phyloP scores from a whole-genome alignment of 2,888 invertebrate genomes.

The Lepidonotus clava region DNA sequence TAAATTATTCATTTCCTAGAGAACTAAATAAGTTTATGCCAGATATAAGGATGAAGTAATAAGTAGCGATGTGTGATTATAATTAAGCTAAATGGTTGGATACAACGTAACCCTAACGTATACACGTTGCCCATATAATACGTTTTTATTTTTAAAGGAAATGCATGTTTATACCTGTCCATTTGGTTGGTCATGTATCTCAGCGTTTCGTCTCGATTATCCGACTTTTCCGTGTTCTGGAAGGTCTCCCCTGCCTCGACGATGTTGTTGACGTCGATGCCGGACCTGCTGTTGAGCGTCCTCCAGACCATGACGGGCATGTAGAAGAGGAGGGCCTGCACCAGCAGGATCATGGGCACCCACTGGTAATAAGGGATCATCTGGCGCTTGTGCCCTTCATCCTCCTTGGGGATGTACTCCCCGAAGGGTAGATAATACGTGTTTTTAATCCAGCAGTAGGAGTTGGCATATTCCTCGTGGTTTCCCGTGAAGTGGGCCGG shows the following conservation, averaged over 20 bases:
- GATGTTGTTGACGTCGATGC: conserved; percentile 67
- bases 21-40: too few relatives aligned
- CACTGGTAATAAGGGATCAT: conserved; percentile 70
- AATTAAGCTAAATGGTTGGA: too few relatives aligned
- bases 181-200: conserved; percentile 67
- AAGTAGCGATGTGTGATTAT: too few relatives aligned
- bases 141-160: too few relatives aligned
- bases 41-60: too few relatives aligned
- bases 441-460: conserved; percentile 69
- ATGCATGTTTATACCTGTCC: too few relatives aligned
- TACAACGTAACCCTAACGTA: too few relatives aligned
- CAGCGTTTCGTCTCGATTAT: conserved; percentile 64
- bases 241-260: conserved; percentile 68
- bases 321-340: conserved; percentile 66
- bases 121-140: too few relatives aligned
- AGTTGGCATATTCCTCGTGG: conserved; percentile 67
- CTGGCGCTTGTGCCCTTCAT: conserved; percentile 64
- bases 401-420: conserved; percentile 67
- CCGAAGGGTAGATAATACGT: conserved; percentile 68
- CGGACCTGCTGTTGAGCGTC: conserved; percentile 63
- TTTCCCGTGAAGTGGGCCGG: conserved; percentile 67
- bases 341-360: conserved; percentile 67
- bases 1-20: too few relatives aligned
- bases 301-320: conserved; percentile 64
- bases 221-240: conserved; percentile 65